These are phyloP conservation scores for Dryobotodes eremita DNA, from an alignment of 2,888 invertebrate genomes.

Conservation along the genomic window DNA sequence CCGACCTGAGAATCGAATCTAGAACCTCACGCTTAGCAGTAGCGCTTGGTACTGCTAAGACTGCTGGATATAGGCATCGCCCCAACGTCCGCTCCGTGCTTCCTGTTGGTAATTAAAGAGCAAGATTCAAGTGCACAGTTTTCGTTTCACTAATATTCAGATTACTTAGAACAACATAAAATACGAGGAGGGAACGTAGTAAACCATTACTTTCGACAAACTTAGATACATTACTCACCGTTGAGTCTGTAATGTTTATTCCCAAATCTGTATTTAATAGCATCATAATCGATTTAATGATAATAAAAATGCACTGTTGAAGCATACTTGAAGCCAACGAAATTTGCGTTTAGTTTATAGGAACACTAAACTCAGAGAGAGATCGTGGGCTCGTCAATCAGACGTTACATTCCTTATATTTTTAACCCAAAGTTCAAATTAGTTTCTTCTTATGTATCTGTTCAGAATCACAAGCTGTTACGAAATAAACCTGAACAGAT, in stretches of 20 bases:
- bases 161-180: neutral
- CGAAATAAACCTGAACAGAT: slow-evolving; percentile 23
- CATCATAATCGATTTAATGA: slow-evolving; percentile 42
- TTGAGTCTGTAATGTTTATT: neutral
- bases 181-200: neutral
- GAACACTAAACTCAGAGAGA: neutral
- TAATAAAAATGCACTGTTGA: slow-evolving; percentile 16
- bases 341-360: neutral
- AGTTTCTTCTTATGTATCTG: slow-evolving; percentile 33
- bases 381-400: slow-evolving; percentile 10
- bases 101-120: neutral
- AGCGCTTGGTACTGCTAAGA: no score
- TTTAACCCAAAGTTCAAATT: slow-evolving; percentile 33
- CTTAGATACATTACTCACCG: slow-evolving; percentile 1
- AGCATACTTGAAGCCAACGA: neutral
- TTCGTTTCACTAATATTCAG: neutral
- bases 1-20: no score
- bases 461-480: slow-evolving; percentile 48
- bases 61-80: neutral
- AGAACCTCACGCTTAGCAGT: no score
- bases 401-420: slow-evolving; percentile 21
- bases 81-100: no score
- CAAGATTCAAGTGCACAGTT: neutral
- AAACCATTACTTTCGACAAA: neutral
- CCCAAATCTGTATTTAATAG: slow-evolving; percentile 37